Percentiles rank a stretch among this genome's conserved stretches.
Conservation (phyloP, 2,888 invertebrate species). For the Mythimna lalbum region DNA sequence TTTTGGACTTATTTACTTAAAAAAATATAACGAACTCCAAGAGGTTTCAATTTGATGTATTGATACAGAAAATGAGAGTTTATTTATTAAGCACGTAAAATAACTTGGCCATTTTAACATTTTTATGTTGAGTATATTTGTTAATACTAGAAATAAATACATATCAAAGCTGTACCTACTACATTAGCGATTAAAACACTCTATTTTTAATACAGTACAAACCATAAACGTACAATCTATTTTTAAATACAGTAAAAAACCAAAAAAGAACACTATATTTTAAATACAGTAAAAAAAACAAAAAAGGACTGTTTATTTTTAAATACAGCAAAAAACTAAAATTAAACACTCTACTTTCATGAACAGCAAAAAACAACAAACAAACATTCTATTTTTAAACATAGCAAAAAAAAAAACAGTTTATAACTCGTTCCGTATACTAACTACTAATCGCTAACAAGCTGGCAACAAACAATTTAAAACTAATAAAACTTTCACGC, state of each 20-base stretch:
- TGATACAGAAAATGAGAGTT: background rate
- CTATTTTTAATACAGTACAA: background rate
- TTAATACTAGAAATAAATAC: background rate
- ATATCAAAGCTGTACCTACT: background rate
- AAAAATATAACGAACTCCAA: background rate
- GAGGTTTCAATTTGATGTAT: conserved; percentile 9
- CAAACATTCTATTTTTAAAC: background rate
- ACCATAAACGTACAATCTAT: background rate
- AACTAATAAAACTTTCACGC: conserved; percentile 19
- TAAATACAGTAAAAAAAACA: too few relatives aligned
- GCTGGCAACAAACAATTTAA: conserved; percentile 36
- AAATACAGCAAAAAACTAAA: background rate
- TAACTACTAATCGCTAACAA: conserved; percentile 35
- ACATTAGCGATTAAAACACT: background rate
- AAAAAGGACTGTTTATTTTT: background rate
- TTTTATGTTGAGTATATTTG: background rate
- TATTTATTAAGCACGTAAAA: background rate
- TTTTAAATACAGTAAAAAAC: background rate
- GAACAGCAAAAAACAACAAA: background rate
- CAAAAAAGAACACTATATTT: too few relatives aligned
- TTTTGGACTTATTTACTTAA: conserved; percentile 11
- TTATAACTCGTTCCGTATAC: conserved; percentile 17
- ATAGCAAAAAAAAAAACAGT: conserved; percentile 5
- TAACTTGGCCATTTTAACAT: background rate
- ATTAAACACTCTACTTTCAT: too few relatives aligned